phyloP scores from a whole-genome alignment of 1,140 invertebrate genomes.

The Piezodorus guildinii region DNA sequence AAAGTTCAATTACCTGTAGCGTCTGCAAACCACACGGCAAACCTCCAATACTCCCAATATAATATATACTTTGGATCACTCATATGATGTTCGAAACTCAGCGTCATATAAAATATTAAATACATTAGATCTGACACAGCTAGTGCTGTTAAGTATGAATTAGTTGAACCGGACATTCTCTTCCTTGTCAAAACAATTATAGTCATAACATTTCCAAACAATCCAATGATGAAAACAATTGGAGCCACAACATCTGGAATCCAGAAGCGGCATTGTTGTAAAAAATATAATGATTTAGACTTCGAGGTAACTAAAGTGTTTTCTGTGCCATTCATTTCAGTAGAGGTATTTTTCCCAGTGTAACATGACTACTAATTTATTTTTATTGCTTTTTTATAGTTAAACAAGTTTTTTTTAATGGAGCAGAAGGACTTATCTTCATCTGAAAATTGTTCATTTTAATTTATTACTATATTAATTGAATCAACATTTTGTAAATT shows the following conservation, averaged over 20 bases:
- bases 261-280: conserved; percentile 40
- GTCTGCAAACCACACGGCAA: conserved; percentile 49
- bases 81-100: conserved; percentile 47
- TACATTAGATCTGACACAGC: conserved; percentile 61
- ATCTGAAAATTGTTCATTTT: too few species aligned
- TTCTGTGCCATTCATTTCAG: too few species aligned
- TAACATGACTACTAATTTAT: too few species aligned
- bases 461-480: too few species aligned
- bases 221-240: conserved; percentile 52
- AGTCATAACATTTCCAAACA: conserved; percentile 57
- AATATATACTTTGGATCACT: conserved; percentile 36
- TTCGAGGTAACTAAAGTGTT: too few species aligned
- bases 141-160: conserved; percentile 59
- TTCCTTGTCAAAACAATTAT: conserved; percentile 60
- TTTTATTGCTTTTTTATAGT: too few species aligned
- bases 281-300: background rate
- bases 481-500: too few species aligned
- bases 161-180: conserved; percentile 63
- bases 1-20: conserved; percentile 41
- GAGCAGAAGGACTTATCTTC: too few species aligned
- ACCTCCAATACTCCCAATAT: conserved; percentile 44
- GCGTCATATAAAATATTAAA: conserved; percentile 49
- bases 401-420: too few species aligned
- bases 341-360: too few species aligned
- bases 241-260: conserved; percentile 55